Evolutionary conservation across 1,140 invertebrate species (phyloP).

Genomic region (Copidosoma floridanum): DNA sequence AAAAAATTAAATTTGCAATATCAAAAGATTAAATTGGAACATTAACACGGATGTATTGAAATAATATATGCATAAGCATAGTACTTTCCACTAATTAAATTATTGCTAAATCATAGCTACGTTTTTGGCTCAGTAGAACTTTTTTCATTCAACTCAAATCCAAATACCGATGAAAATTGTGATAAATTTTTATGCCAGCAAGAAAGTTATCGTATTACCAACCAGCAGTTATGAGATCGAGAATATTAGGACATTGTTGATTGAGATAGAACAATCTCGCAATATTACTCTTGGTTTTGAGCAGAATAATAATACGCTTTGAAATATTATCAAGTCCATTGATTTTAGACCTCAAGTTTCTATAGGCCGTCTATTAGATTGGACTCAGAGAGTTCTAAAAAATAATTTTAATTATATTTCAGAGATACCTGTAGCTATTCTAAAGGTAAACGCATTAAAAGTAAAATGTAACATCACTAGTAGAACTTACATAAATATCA

Average conservation of each 20-base stretch:
- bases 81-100: too few species aligned
- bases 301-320: constrained; percentile 34
- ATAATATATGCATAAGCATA: too few species aligned
- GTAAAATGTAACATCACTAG: constrained; percentile 31
- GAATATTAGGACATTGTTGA: constrained; percentile 36
- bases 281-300: constrained; percentile 19
- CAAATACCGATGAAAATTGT: constrained; percentile 37
- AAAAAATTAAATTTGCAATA: too few species aligned
- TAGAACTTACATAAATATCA: constrained; percentile 7
- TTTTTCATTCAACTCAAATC: constrained; percentile 41
- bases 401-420: constrained; percentile 23
- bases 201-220: neutral
- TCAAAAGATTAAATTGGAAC: too few species aligned
- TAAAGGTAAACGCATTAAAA: constrained; percentile 29
- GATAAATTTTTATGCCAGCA: constrained; percentile 38
- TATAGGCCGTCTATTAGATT: constrained; percentile 23
- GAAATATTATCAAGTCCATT: constrained; percentile 27
- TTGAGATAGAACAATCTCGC: neutral
- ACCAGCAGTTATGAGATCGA: constrained; percentile 41
- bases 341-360: constrained; percentile 27
- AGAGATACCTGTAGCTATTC: constrained; percentile 28
- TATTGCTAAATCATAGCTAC: too few species aligned
- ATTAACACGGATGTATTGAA: too few species aligned
- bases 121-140: constrained; percentile 37
- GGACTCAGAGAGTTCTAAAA: constrained; percentile 13